These are phyloP conservation scores for Spinus olivaceus DNA, from an alignment of 2,797 vertebrate species.

Conservation along the genomic window DNA sequence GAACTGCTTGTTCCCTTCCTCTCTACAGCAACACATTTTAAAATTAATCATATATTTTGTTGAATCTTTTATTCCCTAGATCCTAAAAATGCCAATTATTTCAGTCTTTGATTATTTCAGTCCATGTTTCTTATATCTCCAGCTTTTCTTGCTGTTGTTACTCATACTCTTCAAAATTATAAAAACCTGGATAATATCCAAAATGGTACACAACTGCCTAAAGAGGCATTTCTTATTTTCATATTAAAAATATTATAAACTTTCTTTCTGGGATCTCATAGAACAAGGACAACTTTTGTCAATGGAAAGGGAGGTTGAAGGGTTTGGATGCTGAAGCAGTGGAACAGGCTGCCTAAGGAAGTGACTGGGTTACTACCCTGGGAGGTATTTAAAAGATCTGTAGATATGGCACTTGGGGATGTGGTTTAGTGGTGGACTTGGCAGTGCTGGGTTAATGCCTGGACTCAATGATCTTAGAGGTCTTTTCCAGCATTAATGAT, in stretches of 20 bases:
- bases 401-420: not conserved
- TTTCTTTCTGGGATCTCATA: not conserved
- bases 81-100: not conserved
- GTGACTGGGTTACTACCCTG: rapidly evolving
- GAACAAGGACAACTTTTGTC: not conserved
- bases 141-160: not conserved
- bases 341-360: not conserved
- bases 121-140: not conserved
- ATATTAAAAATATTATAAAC: not conserved
- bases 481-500: not conserved
- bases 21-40: not conserved
- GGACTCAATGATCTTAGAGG: not conserved
- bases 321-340: not conserved
- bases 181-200: not conserved
- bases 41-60: not conserved
- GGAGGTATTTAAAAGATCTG: not conserved
- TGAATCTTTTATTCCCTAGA: not conserved
- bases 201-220: not conserved
- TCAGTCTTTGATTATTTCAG: not conserved
- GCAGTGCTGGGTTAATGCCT: not conserved
- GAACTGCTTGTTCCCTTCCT: not conserved
- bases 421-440: not conserved
- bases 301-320: not conserved
- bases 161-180: not conserved
- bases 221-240: not conserved